Conservation (phyloP, 1,140 invertebrate species). For the Drosophila nebulosa region DNA sequence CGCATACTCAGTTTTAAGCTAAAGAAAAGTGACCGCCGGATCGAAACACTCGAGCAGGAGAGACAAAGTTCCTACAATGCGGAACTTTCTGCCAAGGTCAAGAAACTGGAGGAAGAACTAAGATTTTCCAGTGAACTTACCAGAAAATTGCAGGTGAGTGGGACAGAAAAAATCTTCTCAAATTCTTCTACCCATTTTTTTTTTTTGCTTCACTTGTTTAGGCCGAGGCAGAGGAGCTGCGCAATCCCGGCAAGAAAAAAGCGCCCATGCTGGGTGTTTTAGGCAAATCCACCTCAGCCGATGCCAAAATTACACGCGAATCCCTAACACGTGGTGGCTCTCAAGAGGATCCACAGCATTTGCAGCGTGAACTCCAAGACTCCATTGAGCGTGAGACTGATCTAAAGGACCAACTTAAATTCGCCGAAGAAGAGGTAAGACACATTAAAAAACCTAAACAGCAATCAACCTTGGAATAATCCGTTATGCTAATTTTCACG, state of each 20-base stretch:
- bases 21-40: constrained; percentile 95
- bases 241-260: constrained; percentile 84
- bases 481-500: constrained; percentile 25
- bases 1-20: constrained; percentile 99
- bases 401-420: constrained; percentile 93
- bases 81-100: constrained; percentile 85
- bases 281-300: constrained; percentile 83
- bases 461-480: constrained; percentile 13
- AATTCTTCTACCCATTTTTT: background rate
- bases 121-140: constrained; percentile 89
- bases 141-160: constrained; percentile 82
- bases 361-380: constrained; percentile 93
- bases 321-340: constrained; percentile 87
- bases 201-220: constrained; percentile 20
- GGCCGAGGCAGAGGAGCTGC: constrained; percentile 83
- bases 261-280: constrained; percentile 83
- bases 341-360: constrained; percentile 89
- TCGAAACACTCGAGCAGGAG: constrained; percentile 94
- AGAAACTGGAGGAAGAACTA: constrained; percentile 92
- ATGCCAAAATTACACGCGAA: constrained; percentile 86
- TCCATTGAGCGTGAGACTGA: constrained; percentile 95
- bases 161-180: background rate
- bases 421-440: constrained; percentile 92
- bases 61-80: constrained; percentile 85
- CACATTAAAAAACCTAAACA: too few species aligned